Conservation (phyloP, 35 echinoderm and acorn worm species). For the Apostichopus californicus region DNA sequence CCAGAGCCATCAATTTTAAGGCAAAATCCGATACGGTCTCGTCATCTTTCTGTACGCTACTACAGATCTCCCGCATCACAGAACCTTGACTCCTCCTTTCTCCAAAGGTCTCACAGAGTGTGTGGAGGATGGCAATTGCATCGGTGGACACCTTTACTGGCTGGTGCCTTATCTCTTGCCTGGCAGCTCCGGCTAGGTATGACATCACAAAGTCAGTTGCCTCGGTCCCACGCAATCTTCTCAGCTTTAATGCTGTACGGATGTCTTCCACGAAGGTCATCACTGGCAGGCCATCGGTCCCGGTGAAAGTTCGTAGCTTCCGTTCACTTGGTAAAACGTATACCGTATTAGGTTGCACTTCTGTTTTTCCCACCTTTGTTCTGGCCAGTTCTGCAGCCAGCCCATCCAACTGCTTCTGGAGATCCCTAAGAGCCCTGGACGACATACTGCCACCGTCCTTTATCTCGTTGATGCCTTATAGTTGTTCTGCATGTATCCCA, state of each 20-base stretch:
- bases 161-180: conserved; percentile 3
- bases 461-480: neutral
- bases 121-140: neutral
- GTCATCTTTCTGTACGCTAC: neutral
- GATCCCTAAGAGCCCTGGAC: too few relatives aligned
- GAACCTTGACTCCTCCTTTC: neutral
- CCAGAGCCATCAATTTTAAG: neutral
- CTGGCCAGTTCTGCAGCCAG: too few relatives aligned
- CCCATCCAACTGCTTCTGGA: too few relatives aligned
- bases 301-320: neutral
- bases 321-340: neutral
- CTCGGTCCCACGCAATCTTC: neutral
- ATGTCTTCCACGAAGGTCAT: neutral
- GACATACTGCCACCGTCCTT: too few relatives aligned
- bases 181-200: neutral
- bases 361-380: too few relatives aligned
- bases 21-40: neutral
- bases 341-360: too few relatives aligned
- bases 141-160: neutral
- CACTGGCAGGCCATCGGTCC: neutral
- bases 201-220: neutral
- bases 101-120: neutral
- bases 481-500: too few relatives aligned
- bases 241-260: neutral
- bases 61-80: neutral